phyloP scores from a whole-genome alignment of 2,888 invertebrate species.

The Torymus aiolomorphi region DNA sequence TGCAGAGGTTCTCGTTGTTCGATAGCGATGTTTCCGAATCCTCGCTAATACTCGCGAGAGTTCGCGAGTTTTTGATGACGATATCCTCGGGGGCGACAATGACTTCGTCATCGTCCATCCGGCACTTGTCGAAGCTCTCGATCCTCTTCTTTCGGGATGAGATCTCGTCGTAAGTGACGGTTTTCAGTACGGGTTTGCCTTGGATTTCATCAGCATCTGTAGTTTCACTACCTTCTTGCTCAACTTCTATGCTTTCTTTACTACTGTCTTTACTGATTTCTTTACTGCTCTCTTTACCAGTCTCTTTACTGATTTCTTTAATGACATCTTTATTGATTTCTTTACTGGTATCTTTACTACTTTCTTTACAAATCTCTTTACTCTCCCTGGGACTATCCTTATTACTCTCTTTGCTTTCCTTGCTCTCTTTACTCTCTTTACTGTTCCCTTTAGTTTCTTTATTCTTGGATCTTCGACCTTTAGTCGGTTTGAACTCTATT shows the following conservation, averaged over 20 bases:
- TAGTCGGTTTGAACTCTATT: background rate
- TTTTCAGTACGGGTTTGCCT: slow-evolving; percentile 42
- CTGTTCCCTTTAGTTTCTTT: slow-evolving; percentile 32
- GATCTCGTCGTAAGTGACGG: slow-evolving; percentile 32
- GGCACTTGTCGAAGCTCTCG: slow-evolving; percentile 13
- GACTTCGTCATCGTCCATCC: slow-evolving; percentile 38
- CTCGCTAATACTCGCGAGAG: slow-evolving; percentile 46
- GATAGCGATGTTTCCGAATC: slow-evolving; percentile 53
- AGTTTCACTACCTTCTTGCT: slow-evolving; percentile 51
- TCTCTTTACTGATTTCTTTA: slow-evolving; percentile 1
- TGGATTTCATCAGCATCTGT: slow-evolving; percentile 67
- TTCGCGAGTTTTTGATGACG: slow-evolving; percentile 13
- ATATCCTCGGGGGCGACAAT: background rate
- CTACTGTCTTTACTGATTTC: background rate
- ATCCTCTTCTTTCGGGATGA: slow-evolving; percentile 32
- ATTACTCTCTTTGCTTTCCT: background rate
- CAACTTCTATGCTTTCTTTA: slow-evolving; percentile 20
- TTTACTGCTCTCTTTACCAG: slow-evolving; percentile 29
- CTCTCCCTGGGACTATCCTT: too few species aligned
- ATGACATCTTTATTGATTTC: too few species aligned
- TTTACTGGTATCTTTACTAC: too few species aligned
- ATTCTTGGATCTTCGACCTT: slow-evolving; percentile 34
- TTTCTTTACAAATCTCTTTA: too few species aligned
- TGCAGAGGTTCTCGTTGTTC: slow-evolving; percentile 52
- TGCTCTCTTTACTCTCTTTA: slow-evolving; percentile 20